These are phyloP conservation scores for Muscidifurax raptorellus DNA, from an alignment of 1,140 invertebrate genomes.

Conservation along the genomic window DNA sequence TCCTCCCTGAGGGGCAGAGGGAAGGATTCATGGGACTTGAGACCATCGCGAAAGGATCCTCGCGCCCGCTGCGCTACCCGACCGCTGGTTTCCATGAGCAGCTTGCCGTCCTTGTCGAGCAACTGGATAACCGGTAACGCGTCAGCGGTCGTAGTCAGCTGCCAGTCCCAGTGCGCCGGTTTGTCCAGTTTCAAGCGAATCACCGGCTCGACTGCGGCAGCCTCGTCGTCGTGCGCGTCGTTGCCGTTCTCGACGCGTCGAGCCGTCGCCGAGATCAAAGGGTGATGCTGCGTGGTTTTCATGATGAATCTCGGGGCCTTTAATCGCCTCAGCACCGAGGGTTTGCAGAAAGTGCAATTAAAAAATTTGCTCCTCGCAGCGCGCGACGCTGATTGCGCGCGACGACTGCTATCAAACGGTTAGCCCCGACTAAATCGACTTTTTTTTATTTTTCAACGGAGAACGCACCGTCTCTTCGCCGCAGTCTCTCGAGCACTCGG, in stretches of 20 bases:
- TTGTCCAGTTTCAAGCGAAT: slow-evolving; percentile 68
- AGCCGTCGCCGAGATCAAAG: slow-evolving; percentile 61
- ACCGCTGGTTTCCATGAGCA: slow-evolving; percentile 68
- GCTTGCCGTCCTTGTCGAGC: slow-evolving; percentile 66
- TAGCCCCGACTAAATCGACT: too few species aligned
- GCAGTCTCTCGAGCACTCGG: background rate
- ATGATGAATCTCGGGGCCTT: slow-evolving; percentile 27
- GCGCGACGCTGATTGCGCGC: background rate
- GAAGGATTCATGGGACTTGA: slow-evolving; percentile 63
- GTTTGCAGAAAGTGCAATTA: too few species aligned
- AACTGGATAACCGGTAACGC: slow-evolving; percentile 67
- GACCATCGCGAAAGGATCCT: slow-evolving; percentile 66
- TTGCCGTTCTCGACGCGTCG: slow-evolving; percentile 44
- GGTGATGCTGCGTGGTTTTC: slow-evolving; percentile 55
- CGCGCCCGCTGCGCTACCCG: slow-evolving; percentile 67
- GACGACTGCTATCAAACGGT: too few species aligned
- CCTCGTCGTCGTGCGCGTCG: background rate
- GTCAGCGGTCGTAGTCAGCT: slow-evolving; percentile 68
- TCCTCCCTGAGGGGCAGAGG: slow-evolving; percentile 11
- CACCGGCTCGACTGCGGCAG: slow-evolving; percentile 59
- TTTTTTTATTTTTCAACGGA: too few species aligned
- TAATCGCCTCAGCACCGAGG: slow-evolving; percentile 11
- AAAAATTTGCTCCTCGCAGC: background rate
- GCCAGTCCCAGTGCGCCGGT: slow-evolving; percentile 69
- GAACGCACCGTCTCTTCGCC: too few species aligned